Evolutionary conservation across 2,797 vertebrate genomes (phyloP), one percentile per base, ranked within the genome.

Genomic region (Brachyalestes nurse): DNA sequence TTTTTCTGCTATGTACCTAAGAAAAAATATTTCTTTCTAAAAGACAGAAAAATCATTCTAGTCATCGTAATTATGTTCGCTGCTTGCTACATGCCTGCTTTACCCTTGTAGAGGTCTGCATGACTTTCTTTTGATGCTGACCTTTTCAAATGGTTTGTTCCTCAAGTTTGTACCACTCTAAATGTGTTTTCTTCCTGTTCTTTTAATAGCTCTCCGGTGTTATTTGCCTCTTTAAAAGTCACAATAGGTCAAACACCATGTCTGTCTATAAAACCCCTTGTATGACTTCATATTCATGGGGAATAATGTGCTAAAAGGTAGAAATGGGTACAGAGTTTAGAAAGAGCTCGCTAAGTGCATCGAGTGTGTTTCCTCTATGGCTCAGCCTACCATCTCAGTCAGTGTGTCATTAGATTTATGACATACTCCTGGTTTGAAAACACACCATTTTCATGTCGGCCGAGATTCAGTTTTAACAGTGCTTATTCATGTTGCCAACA

Each of bases 391-490:
- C 25, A 25, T 38, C 69, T 42, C 19, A 69, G 47, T 64, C 28
- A 80, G 64, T 71, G 75, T 60, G 73, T 40, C 38, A 49, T 75
- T 75, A 83, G 75, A 83, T 83, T 85, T 72, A 80, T 83, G 78
- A 67, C 38, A 62, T 72, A 70, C 51, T 72, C 58, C 55, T 42
- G 75, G 64, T 83, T 80, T 60, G 57, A 82, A 85, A 85, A 72
- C 65, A 66, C 34, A 64, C 34, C 5, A 81, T 83, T 83, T 81
- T 78, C 81, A 42, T 70, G 72, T 55, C 58, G 72, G 73, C 58
- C 55, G 72, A 70, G 58, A 76, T 80, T 82, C 19, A 79, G 49
- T 77, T 79, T 79, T 82, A 79, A 25, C 28, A 71, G 45, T 12
- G 12, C 42, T 69, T 55, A 53, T 82, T 73, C 40, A 53, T 75